phyloP scores from a whole-genome alignment of 2,888 invertebrate species.

The Drosophila birchii region DNA sequence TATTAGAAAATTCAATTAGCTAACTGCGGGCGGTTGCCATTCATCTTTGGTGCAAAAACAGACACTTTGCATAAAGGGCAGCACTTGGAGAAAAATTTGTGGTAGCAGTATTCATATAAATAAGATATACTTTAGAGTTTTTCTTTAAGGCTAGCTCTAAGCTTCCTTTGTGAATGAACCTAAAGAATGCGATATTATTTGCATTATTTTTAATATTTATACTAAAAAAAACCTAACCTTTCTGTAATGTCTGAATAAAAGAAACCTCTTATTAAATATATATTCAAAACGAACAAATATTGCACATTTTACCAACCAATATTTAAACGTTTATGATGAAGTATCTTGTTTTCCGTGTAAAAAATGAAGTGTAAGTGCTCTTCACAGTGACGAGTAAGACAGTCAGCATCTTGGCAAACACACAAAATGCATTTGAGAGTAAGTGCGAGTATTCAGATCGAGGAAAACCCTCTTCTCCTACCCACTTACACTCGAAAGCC shows the following conservation, averaged over 20 bases:
- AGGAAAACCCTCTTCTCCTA: constrained; percentile 17
- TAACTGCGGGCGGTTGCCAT: constrained; percentile 26
- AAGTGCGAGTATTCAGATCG: constrained; percentile 7
- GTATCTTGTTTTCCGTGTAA: constrained; percentile 5
- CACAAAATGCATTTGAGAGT: constrained; percentile 33
- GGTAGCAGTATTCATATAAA: too few species aligned
- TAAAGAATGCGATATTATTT: not conserved
- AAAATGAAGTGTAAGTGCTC: not conserved
- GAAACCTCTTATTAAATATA: not conserved
- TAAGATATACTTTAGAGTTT: too few species aligned
- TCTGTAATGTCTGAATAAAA: too few species aligned
- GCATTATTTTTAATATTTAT: not conserved
- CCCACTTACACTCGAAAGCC: constrained; percentile 42
- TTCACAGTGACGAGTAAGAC: not conserved
- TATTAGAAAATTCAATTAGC: constrained; percentile 56
- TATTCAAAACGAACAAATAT: not conserved
- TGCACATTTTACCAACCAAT: not conserved
- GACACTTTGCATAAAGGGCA: not conserved
- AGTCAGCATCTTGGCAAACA: constrained; percentile 17
- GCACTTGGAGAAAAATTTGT: constrained; percentile 7
- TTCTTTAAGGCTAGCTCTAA: not conserved
- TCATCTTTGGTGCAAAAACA: constrained; percentile 15
- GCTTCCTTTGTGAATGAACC: not conserved
- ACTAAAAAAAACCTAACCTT: not conserved
- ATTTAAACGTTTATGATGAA: not conserved